Evolutionary conservation across 2,888 invertebrate species (phyloP).

Genomic region (Athetis lepigone): DNA sequence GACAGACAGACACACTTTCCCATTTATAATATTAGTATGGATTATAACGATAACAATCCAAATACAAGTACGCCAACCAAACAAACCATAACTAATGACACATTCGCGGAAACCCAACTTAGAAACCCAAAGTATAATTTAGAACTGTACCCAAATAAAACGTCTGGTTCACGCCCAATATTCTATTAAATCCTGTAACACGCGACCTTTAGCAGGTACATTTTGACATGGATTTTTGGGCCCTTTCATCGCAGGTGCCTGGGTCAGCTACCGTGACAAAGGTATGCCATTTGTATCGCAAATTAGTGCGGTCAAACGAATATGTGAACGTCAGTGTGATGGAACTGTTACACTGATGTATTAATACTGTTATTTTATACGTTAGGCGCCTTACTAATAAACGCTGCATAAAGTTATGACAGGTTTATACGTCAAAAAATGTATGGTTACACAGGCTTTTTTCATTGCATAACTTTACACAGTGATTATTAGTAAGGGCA

Average conservation of each 20-base stretch:
- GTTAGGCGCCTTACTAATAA: too few species aligned
- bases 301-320: slow-evolving; percentile 68
- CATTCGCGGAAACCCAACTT: slow-evolving; percentile 26
- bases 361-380: slow-evolving; percentile 19
- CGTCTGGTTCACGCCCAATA: slow-evolving; percentile 50
- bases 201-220: slow-evolving; percentile 50
- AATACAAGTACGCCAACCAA: slow-evolving; percentile 8
- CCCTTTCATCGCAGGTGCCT: slow-evolving; percentile 57
- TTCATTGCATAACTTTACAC: too few species aligned
- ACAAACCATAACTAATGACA: slow-evolving; percentile 17
- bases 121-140: slow-evolving; percentile 36
- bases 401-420: too few species aligned
- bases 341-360: slow-evolving; percentile 37
- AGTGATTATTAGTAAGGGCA: too few species aligned
- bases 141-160: slow-evolving; percentile 55
- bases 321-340: slow-evolving; percentile 53
- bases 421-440: too few species aligned
- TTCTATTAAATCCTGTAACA: slow-evolving; percentile 56
- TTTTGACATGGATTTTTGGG: slow-evolving; percentile 59
- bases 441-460: too few species aligned
- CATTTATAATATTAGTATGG: too few species aligned
- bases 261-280: slow-evolving; percentile 64
- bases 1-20: too few species aligned
- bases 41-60: too few species aligned
- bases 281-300: slow-evolving; percentile 70